phyloP scores from a whole-genome alignment of 1,140 invertebrate genomes.

The Drosophila sulfurigaster region DNA sequence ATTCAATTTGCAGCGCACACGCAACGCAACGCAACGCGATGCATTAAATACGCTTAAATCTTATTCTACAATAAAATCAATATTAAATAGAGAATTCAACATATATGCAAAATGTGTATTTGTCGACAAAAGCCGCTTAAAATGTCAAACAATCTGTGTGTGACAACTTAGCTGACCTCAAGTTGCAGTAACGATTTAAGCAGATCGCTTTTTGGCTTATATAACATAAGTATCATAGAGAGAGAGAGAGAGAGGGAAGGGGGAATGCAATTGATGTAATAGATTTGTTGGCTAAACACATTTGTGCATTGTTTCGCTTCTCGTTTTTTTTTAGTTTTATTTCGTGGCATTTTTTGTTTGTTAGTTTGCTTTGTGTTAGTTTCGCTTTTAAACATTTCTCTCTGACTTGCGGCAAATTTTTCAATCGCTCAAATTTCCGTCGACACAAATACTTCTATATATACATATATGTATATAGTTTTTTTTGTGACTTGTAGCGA shows the following conservation, averaged over 20 bases:
- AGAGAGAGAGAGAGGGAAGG: neutral
- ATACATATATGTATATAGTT: too few species aligned
- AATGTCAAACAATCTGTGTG: neutral
- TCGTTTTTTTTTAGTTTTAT: neutral
- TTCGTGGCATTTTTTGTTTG: neutral
- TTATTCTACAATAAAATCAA: too few species aligned
- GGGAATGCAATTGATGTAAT: constrained; percentile 5
- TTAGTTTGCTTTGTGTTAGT: constrained; percentile 6
- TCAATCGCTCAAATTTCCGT: constrained; percentile 42
- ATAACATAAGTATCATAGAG: neutral
- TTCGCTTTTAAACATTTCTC: constrained; percentile 16
- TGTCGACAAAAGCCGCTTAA: too few species aligned
- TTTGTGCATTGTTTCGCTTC: constrained; percentile 8
- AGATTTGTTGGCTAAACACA: constrained; percentile 7
- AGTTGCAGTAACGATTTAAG: neutral
- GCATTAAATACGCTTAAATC: too few species aligned
- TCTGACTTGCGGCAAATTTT: constrained; percentile 1
- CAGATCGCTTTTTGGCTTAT: constrained; percentile 1
- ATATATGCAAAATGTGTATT: too few species aligned
- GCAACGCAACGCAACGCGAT: too few species aligned
- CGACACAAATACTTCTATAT: neutral
- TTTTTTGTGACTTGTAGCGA: constrained; percentile 25
- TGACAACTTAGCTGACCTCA: neutral
- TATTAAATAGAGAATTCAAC: too few species aligned
- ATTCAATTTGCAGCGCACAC: neutral